phyloP scores from a whole-genome alignment of 1,140 invertebrate species.

The Phocides pigmalion region DNA sequence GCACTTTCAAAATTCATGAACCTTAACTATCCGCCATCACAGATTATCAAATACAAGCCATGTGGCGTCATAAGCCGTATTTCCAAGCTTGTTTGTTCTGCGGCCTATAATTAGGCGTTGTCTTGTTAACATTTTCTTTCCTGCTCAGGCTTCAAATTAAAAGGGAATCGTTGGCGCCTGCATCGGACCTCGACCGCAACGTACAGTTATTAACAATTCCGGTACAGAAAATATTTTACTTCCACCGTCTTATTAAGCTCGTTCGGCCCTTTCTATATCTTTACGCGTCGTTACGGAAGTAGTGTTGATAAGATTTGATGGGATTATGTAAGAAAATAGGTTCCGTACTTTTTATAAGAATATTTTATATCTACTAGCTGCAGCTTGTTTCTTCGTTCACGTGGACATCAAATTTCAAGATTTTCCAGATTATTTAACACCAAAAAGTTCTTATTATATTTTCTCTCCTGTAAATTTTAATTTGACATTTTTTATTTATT shows the following conservation, averaged over 20 bases:
- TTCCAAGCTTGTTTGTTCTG: slow-evolving; percentile 75
- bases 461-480: no score
- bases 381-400: no score
- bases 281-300: slow-evolving; percentile 45
- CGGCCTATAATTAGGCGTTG: slow-evolving; percentile 73
- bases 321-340: background rate
- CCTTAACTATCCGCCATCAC: slow-evolving; percentile 14
- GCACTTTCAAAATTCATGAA: slow-evolving; percentile 11
- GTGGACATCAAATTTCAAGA: no score
- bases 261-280: slow-evolving; percentile 66
- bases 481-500: no score
- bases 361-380: no score
- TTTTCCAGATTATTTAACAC: no score
- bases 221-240: slow-evolving; percentile 80
- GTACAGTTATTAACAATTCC: slow-evolving; percentile 80
- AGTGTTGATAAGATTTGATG: slow-evolving; percentile 46
- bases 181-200: slow-evolving; percentile 60
- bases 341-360: no score
- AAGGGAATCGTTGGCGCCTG: slow-evolving; percentile 66
- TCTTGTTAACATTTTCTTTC: slow-evolving; percentile 74
- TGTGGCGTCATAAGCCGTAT: slow-evolving; percentile 67
- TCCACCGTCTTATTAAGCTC: slow-evolving; percentile 79
- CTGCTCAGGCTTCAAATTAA: slow-evolving; percentile 79
- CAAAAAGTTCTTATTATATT: no score
- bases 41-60: slow-evolving; percentile 49